A percentile compares a stretch with the other conserved stretches of the same genome.
Conservation (phyloP, 2,888 invertebrate genomes). For the Drosophila recens region DNA sequence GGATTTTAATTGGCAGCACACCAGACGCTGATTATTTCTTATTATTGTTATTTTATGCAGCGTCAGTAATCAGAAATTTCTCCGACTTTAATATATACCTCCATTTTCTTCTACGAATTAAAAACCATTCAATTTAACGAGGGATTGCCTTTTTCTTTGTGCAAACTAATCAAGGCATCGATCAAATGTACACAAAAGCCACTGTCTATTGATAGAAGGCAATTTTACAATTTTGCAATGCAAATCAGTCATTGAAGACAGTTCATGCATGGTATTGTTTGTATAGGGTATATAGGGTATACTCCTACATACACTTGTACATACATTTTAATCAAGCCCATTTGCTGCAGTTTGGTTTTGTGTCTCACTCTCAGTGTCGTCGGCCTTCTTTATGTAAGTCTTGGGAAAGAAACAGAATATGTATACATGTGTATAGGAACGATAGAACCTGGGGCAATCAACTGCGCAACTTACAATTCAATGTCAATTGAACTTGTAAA, state of each 20-base stretch:
- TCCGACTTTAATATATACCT: slow-evolving; percentile 11
- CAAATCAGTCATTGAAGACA: slow-evolving; percentile 44
- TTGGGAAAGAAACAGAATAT: slow-evolving; percentile 8
- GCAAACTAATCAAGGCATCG: slow-evolving; percentile 32
- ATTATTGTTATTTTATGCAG: slow-evolving; percentile 49
- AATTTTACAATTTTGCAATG: slow-evolving; percentile 33
- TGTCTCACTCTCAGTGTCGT: not conserved
- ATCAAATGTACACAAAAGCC: slow-evolving; percentile 24
- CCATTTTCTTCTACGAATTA: slow-evolving; percentile 15
- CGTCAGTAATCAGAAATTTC: not conserved
- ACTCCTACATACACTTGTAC: not conserved
- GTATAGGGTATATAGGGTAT: slow-evolving; percentile 11
- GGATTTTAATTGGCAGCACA: slow-evolving; percentile 61
- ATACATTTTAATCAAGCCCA: slow-evolving; percentile 41
- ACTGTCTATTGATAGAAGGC: slow-evolving; percentile 16
- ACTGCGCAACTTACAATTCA: slow-evolving; percentile 57
- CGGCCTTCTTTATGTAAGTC: slow-evolving; percentile 25
- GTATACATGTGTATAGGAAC: not conserved
- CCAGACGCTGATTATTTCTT: slow-evolving; percentile 51
- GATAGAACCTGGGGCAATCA: slow-evolving; percentile 35
- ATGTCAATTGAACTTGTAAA: slow-evolving; percentile 74
- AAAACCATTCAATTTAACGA: slow-evolving; percentile 37
- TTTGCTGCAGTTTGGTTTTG: slow-evolving; percentile 12
- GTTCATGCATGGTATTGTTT: slow-evolving; percentile 11
- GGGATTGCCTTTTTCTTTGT: slow-evolving; percentile 6